Base-by-base conservation (phyloP, 2,888 invertebrate genomes). In the Eledone cirrhosa region DNA sequence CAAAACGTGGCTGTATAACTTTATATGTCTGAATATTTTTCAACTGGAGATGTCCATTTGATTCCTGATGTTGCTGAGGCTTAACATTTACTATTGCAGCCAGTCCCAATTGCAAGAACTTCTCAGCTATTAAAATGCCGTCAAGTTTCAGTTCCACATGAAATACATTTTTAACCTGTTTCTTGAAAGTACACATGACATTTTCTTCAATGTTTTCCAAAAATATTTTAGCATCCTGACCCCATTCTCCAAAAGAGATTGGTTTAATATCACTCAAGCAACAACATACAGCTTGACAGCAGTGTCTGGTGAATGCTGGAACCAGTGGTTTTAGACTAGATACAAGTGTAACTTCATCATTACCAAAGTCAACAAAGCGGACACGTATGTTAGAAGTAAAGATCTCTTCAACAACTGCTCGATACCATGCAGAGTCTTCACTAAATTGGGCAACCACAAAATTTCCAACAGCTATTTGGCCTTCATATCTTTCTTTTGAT, bases 291-390 rank as follows among this genome's bases (percentile, higher is more conserved):
- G 81, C 79, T 48, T 76, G 78, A 24, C 72, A 80, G 33, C 80
- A 80, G 41, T 77, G 79, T 24, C 81, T 78, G 13, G 81, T 65
- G 27, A 87, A 79, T 7, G 84, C 82, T 19, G 80, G 80, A 29
- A 83, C 80, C 0, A 84, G 83, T 47, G 80, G 65, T 75, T 83
- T 82, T 2, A 86, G 59, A 7, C 80, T 78, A 29, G 84, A 84
- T 69, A 80, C 77, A n/a, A 72, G 63, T 8, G 87, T 83, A n/a
- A 80, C 81, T 48, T 88, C 89, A 5, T 83, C 80, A 77, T 89
- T 89, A 29, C 90, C 90, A 82, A 89, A 89, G 78, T 87, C 87
- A 24, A 87, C 84, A 82, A 87, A 88, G 75, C 83, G 82, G 8
- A 87, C 87, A 41, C 83, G 84, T n/a, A 86, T 80, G 67, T 83